Conservation (phyloP, 2,888 invertebrate species). For the Pandemis heparana region DNA sequence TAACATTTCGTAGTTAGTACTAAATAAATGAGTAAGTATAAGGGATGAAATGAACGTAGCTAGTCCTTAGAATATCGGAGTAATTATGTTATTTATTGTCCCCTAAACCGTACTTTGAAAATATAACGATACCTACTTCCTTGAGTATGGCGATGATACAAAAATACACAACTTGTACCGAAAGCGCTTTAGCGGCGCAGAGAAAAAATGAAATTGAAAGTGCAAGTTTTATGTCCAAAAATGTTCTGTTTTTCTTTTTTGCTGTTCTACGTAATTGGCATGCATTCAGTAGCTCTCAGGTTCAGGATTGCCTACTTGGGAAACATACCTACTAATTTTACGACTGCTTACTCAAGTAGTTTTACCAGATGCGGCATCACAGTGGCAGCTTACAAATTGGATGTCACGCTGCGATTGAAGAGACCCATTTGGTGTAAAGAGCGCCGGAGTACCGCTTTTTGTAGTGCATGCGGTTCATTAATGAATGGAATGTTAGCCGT, state of each 20-base stretch:
- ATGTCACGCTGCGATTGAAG: conserved; percentile 22
- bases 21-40: too few species aligned
- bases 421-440: background rate
- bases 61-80: too few species aligned
- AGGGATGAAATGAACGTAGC: too few species aligned
- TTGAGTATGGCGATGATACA: too few species aligned
- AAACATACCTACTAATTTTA: conserved; percentile 9
- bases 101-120: too few species aligned
- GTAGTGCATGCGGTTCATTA: background rate
- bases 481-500: conserved; percentile 15
- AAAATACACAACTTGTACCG: too few species aligned
- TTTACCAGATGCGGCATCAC: conserved; percentile 2
- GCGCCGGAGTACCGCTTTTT: conserved; percentile 10
- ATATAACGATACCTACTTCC: too few species aligned
- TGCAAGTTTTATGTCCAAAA: too few species aligned
- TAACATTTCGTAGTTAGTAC: too few species aligned
- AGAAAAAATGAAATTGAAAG: too few species aligned
- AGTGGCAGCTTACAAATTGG: conserved; percentile 9
- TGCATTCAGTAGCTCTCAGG: background rate
- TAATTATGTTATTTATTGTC: too few species aligned
- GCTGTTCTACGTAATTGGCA: background rate
- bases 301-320: background rate
- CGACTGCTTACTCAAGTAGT: conserved; percentile 10
- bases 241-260: background rate
- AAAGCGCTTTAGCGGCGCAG: too few species aligned